Conservation (phyloP, 2,888 invertebrate species). For the Notocelia uddmanniana region DNA sequence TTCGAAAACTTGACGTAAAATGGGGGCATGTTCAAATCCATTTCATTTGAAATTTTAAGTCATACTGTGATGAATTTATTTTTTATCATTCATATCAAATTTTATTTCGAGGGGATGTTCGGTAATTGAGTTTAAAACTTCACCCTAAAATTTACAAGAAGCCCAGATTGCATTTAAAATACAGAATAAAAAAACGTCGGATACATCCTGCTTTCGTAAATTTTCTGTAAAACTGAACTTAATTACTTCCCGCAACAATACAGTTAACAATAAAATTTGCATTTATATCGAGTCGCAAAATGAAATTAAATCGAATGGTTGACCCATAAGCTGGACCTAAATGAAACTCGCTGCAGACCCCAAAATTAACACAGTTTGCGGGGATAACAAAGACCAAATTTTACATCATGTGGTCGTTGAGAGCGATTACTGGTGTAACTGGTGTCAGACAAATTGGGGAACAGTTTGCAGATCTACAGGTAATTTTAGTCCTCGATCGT, state of each 20-base stretch:
- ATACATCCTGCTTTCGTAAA: not conserved
- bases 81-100: constrained; percentile 29
- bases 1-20: not conserved
- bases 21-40: not conserved
- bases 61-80: not conserved
- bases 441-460: constrained; percentile 22
- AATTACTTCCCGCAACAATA: constrained; percentile 58
- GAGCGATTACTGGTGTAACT: constrained; percentile 14
- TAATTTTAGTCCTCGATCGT: constrained; percentile 17
- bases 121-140: constrained; percentile 38
- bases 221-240: constrained; percentile 47
- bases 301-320: constrained; percentile 60
- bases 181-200: constrained; percentile 1
- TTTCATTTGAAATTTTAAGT: not conserved
- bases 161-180: constrained; percentile 12
- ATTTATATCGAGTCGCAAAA: constrained; percentile 67
- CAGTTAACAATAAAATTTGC: constrained; percentile 67
- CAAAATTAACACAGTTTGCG: constrained; percentile 68
- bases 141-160: constrained; percentile 15
- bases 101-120: not conserved
- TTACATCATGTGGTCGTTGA: constrained; percentile 54
- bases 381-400: constrained; percentile 65
- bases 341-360: constrained; percentile 59
- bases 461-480: constrained; percentile 7
- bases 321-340: constrained; percentile 57